phyloP scores from a whole-genome alignment of 2,888 invertebrate genomes.

The Amiota mariae region DNA sequence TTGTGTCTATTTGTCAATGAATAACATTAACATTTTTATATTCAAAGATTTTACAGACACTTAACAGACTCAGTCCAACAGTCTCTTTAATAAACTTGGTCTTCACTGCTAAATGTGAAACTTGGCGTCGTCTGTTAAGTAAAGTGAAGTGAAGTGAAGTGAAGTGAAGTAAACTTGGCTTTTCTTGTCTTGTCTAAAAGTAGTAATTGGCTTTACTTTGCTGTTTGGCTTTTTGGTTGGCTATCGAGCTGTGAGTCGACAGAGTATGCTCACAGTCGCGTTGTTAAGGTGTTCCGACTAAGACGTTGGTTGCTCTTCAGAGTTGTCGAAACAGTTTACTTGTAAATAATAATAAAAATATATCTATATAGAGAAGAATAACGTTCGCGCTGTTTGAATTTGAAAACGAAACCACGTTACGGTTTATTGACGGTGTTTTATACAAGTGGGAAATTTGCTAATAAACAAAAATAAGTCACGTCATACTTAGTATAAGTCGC shows the following conservation, averaged over 20 bases:
- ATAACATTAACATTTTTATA: conserved; percentile 27
- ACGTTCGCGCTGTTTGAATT: no score
- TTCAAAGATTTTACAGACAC: conserved; percentile 56
- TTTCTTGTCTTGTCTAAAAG: conserved; percentile 36
- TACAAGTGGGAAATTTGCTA: no score
- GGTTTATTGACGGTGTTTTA: no score
- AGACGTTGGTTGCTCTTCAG: conserved; percentile 56
- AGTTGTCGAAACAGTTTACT: conserved; percentile 1
- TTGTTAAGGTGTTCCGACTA: conserved; percentile 57
- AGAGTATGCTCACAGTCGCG: conserved; percentile 60
- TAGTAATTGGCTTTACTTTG: background rate
- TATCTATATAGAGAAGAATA: no score
- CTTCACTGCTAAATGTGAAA: background rate
- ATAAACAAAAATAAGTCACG: no score
- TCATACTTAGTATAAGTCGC: no score
- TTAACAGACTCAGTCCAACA: background rate
- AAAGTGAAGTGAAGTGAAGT: conserved; percentile 10
- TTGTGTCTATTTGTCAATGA: conserved; percentile 39
- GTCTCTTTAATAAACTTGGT: background rate
- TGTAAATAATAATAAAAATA: no score
- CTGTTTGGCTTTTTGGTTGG: conserved; percentile 14
- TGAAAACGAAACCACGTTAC: no score
- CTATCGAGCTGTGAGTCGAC: conserved; percentile 49
- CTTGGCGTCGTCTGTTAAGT: conserved; percentile 11
- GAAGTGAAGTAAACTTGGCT: conserved; percentile 31